Evolutionary conservation across 2,888 invertebrate species (phyloP), one percentile per base, ranked within the genome.

Genomic region (Andrena camellia): DNA sequence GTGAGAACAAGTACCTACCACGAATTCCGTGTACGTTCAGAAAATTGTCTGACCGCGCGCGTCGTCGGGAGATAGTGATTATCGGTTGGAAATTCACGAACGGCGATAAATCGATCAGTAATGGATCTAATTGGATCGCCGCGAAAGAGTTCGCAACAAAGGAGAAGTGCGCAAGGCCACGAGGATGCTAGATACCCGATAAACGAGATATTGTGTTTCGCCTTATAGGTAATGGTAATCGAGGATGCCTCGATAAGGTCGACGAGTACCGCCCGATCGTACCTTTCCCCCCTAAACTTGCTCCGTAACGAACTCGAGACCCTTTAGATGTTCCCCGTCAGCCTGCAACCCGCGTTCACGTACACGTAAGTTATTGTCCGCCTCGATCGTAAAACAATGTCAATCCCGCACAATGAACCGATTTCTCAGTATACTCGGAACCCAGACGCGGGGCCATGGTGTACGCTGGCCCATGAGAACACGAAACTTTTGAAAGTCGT

Each of bases 191-290:
- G 71, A 83, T 71, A 70, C 23, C 70, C 84, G 84, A 89, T 86
- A 87, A 89, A 81, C 89, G 81, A 83, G 75, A 87, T 85, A 87
- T 81, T 79, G 73, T 73, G 83, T 85, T 83, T 73, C 74, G 68
- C 71, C 70, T 68, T 72, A 68, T 75, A 72, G 81, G 80, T 78
- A 85, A 87, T 83, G 77, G 84, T 79, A 81, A 83, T 81, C 80
- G 88, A 71, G 78, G 76, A 70, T 83, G 73, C 63, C 50, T 72
- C 75, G 78, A 85, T 85, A 85, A 83, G 84, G 78, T 81, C 81
- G 78, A 84, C 74, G 67, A 50, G 63, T 71, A 54, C 50, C 64
- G 52, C 64, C 69, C 68, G 76, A 62, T 63, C 71, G 67, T 70
- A 73, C 50, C 59, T 85, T 70, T 50, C 52, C 69, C 42, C 33